phyloP scores from a whole-genome alignment of 2,113 vertebrate species.

The Spilogale gracilis region DNA sequence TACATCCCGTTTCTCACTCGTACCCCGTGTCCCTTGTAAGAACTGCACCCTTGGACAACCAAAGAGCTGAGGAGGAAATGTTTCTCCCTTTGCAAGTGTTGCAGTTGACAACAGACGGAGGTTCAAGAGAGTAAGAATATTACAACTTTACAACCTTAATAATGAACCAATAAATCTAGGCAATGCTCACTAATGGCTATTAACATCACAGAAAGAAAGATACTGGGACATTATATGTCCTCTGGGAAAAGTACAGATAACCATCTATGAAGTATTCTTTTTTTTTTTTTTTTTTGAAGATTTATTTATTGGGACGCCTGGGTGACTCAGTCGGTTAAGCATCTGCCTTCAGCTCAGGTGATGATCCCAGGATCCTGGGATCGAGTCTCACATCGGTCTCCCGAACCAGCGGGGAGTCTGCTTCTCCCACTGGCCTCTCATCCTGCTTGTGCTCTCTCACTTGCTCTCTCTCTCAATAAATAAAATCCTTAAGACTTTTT shows the following conservation, averaged over 20 bases:
- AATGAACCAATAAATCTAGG: neutral
- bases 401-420: too few species aligned
- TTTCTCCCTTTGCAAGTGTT: neutral
- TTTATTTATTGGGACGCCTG: too few species aligned
- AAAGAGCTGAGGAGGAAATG: neutral
- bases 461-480: too few species aligned
- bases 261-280: neutral
- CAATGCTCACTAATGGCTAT: neutral
- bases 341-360: too few species aligned
- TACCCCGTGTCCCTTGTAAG: neutral
- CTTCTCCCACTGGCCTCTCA: too few species aligned
- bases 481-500: too few species aligned
- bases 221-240: neutral
- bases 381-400: too few species aligned
- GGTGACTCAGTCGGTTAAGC: too few species aligned
- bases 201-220: slow-evolving; percentile 16
- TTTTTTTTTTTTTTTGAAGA: neutral
- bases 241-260: neutral
- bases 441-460: too few species aligned
- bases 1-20: neutral
- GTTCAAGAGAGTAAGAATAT: neutral
- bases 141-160: neutral
- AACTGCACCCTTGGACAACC: neutral
- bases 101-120: neutral
- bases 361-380: too few species aligned